Conservation (phyloP, 2,113 vertebrate genomes). For the Bambusicola thoracicus region DNA sequence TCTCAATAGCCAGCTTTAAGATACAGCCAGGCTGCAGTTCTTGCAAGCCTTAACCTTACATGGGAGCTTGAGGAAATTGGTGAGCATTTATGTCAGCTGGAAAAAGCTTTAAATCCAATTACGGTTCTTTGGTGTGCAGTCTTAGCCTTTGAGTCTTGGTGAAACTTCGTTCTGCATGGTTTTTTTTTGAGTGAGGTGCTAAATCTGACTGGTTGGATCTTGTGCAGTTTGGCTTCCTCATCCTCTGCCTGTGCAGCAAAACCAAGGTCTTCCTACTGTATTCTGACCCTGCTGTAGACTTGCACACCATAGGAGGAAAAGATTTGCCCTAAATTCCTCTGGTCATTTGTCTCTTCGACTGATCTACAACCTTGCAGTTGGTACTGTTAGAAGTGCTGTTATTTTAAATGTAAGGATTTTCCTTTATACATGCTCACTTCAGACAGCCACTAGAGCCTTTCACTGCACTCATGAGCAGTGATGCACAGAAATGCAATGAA, state of each 20-base stretch:
- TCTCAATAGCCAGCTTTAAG: slow-evolving; percentile 50
- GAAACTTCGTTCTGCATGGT: background rate
- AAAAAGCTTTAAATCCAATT: slow-evolving; percentile 26
- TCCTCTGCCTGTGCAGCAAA: background rate
- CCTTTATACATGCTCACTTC: background rate
- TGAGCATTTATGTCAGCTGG: slow-evolving; percentile 21
- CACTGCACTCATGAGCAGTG: background rate
- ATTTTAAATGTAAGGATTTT: background rate
- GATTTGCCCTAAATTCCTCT: background rate
- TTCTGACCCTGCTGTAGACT: background rate
- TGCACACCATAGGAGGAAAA: background rate
- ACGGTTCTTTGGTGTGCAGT: background rate
- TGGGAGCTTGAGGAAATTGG: slow-evolving; percentile 21
- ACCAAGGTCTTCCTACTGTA: background rate
- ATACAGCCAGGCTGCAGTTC: slow-evolving; percentile 6
- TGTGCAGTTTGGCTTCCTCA: background rate
- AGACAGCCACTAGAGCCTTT: background rate
- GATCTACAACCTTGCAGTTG: background rate
- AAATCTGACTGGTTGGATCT: background rate
- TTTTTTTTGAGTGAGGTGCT: background rate
- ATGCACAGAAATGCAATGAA: background rate
- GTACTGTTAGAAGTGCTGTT: background rate
- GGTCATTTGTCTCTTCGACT: background rate
- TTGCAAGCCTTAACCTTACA: background rate
- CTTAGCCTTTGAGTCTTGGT: background rate